Evolutionary conservation across 2,888 invertebrate species (phyloP).

Genomic region (Eupithecia vulgata): DNA sequence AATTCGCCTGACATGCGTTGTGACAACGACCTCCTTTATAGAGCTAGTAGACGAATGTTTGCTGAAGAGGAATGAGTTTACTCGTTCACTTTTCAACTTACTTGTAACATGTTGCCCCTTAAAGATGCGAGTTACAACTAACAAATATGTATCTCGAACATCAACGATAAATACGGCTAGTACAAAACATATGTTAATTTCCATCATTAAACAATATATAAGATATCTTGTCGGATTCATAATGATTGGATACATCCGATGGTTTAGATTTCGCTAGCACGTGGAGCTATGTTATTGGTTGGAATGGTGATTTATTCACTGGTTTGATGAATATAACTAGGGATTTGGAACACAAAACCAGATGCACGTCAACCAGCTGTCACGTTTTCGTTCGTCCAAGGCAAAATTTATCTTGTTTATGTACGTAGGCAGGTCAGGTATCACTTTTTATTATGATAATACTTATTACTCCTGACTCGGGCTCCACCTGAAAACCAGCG

Average conservation of each 20-base stretch:
- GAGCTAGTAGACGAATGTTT: background rate
- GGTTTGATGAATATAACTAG: background rate
- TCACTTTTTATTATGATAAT: too few species aligned
- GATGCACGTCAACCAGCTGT: too few species aligned
- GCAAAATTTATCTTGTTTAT: too few species aligned
- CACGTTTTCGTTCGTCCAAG: too few species aligned
- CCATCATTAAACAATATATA: conserved; percentile 9
- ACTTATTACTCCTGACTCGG: too few species aligned
- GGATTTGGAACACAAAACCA: conserved; percentile 33
- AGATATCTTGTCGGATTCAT: background rate
- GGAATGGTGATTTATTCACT: background rate
- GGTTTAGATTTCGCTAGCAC: conserved; percentile 18
- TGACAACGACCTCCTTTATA: background rate
- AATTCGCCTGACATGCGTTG: background rate
- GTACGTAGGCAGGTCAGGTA: too few species aligned
- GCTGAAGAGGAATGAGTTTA: background rate
- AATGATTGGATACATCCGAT: conserved; percentile 24
- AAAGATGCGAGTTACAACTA: conserved; percentile 36
- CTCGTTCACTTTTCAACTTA: conserved; percentile 39
- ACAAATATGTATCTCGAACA: conserved; percentile 30
- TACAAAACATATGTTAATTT: conserved; percentile 26
- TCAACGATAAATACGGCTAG: conserved; percentile 29
- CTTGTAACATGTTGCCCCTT: conserved; percentile 51
- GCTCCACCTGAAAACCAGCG: too few species aligned
- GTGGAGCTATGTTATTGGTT: conserved; percentile 42